Base-by-base conservation (phyloP, 2,113 vertebrate species). In the Epinephelus lanceolatus region DNA sequence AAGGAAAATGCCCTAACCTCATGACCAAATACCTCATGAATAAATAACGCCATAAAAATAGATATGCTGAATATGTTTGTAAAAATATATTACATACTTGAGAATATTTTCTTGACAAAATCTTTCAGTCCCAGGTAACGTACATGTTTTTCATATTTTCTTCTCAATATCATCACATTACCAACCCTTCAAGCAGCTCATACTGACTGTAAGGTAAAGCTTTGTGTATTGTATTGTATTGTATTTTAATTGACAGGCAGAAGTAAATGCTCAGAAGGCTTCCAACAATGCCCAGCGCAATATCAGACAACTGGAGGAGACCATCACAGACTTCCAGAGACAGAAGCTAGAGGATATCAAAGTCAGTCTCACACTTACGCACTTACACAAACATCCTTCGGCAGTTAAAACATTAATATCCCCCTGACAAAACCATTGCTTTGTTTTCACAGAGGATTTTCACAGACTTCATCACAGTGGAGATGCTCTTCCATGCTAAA, bases 401-500 rank as follows among this genome's bases (percentile, higher is more conserved):
- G 37, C 23, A 68, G 23, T 5, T 25, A 13, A 33, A 59, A 6
- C 19, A 10, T 52, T 14, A 15, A 14, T 9, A 1, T 47, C 45
- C 42, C 21, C 25, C 4, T 75, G 10, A 13, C 40, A 27, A 21
- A 21, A 59, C 13, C 13, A 3, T 15, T 47, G 5, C 5, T 62
- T 76, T 67, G 14, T 80, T 78, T 56, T 61, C 83, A 2, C 67
- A 97, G 97, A 96, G 73, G 51, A 94, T 96, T 33, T 95, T 97
- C 70, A 86, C 27, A 0, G 96, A 97, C 66, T 97, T 97, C 49
- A 91, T 97, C 51, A 96, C 94, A 17, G 92, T 97, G 10, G 96
- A 97, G 92, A 96, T 97, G 97, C 76, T 94, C 0, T 97, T 97
- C 86, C 96, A 97, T 1, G 90, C 96, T 49, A 96, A 97, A 90